Conservation (phyloP, 2,113 vertebrate species). For the Glaucomys volans region DNA sequence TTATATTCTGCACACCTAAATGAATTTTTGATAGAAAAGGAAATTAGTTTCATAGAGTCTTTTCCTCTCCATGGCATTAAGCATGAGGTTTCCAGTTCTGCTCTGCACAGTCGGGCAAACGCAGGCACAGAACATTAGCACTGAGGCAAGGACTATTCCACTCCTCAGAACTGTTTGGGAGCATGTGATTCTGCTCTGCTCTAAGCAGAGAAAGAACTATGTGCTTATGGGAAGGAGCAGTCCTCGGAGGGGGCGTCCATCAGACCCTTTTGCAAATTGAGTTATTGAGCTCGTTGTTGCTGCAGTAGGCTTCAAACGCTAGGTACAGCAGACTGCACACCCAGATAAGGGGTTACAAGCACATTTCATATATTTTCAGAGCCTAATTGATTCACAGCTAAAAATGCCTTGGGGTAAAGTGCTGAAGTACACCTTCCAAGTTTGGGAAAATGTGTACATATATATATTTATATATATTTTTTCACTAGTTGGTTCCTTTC, state of each 20-base stretch:
- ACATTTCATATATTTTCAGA: constrained; percentile 41
- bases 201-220: not conserved
- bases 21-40: constrained; percentile 38
- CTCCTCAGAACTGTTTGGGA: not conserved
- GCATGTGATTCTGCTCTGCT: not conserved
- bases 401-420: not conserved
- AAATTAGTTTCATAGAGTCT: constrained; percentile 14
- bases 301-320: not conserved
- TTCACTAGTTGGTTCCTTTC: not conserved
- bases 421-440: not conserved
- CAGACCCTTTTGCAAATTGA: not conserved
- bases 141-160: not conserved
- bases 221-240: not conserved
- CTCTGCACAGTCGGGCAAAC: not conserved
- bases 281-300: not conserved
- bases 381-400: not conserved
- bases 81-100: constrained; percentile 39
- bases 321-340: not conserved
- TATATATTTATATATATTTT: too few relatives aligned
- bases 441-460: not conserved
- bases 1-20: constrained; percentile 33
- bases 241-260: not conserved
- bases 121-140: not conserved
- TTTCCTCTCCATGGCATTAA: constrained; percentile 27
- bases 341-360: not conserved